Base-by-base conservation (phyloP, 1,140 invertebrate species). In the Pemphigus obesinymphae region DNA sequence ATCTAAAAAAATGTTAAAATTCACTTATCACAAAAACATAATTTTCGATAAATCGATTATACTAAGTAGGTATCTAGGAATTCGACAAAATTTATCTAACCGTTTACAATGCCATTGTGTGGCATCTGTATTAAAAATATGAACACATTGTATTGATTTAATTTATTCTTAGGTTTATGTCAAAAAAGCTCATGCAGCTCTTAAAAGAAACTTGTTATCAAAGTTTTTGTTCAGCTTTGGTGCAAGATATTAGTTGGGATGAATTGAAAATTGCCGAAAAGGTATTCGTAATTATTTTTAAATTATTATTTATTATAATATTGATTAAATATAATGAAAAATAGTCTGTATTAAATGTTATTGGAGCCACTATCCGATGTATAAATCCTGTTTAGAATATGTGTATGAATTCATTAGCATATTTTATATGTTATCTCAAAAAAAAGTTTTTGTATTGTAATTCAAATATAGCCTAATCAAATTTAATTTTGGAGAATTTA, bases 261-360 rank as follows among this genome's bases (percentile, higher is more conserved):
- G 75, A 80, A 40, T 43, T 80, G 6, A 61, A 61, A 61, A 40
- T 80, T 61, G 55, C 37, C 26, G 55, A 61, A 80, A 80, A 80
- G 53, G 75, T 80, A 80, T 17, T n/a, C n/a, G 23, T 70, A 26
- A 26, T 70, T 37, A 20, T 7, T 20, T 34, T 34, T 66, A 10
- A 37, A 34, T 43, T 68, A 34, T 8, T 37, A 40, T 37, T 11
- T 37, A 40, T 37, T 23, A 37, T n/a, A n/a, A 13, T 37, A n/a
- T 63, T 37, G 17, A 66, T 2, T 23, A 63, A 34, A 34, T 34
- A n/a, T 66, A 34, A 66, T 66, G 13, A 4, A 6, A 34, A 20
- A 29, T 61, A 29, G 13, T 31, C 11, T 17, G n/a, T n/a, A n/a
- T 61, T 17, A 31, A 45, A 45, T 45, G 10, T 45, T 6, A n/a